Percentiles rank a stretch among this genome's conserved stretches.
Conservation (phyloP, 1,140 invertebrate species). For the Drosophila virilis region DNA sequence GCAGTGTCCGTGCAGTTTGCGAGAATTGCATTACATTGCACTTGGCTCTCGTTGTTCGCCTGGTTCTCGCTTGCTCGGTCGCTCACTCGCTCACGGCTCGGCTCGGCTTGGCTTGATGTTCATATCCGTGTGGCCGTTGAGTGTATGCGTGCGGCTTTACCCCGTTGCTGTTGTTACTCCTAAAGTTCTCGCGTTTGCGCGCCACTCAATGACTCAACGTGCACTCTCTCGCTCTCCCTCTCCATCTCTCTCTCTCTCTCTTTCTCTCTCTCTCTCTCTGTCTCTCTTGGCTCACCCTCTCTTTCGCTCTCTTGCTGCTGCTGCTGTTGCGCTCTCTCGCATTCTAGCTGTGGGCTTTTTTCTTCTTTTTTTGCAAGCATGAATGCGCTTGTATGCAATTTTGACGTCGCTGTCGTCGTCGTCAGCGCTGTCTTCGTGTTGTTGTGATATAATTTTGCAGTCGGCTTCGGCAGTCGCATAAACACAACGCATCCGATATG, state of each 20-base stretch:
- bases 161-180: constrained; percentile 59
- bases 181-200: constrained; percentile 80
- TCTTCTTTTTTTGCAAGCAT: constrained; percentile 48
- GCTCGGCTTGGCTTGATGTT: constrained; percentile 14
- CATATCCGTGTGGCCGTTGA: constrained; percentile 19
- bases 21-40: constrained; percentile 34
- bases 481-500: constrained; percentile 85
- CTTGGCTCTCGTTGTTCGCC: constrained; percentile 25
- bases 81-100: constrained; percentile 5
- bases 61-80: constrained; percentile 18
- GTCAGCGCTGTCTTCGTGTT: constrained; percentile 77
- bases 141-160: constrained; percentile 49
- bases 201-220: constrained; percentile 62
- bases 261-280: constrained; percentile 5
- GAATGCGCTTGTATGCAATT: constrained; percentile 78
- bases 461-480: constrained; percentile 84
- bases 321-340: constrained; percentile 44
- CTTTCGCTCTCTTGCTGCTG: constrained; percentile 22
- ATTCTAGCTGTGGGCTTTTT: constrained; percentile 66
- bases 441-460: constrained; percentile 83
- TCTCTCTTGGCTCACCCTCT: constrained; percentile 1
- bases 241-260: constrained; percentile 10
- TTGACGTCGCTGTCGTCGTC: constrained; percentile 57
- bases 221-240: constrained; percentile 26
- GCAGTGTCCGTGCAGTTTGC: constrained; percentile 17